Conservation (phyloP, 2,797 vertebrate genomes). For the Brachyalestes nurse region DNA sequence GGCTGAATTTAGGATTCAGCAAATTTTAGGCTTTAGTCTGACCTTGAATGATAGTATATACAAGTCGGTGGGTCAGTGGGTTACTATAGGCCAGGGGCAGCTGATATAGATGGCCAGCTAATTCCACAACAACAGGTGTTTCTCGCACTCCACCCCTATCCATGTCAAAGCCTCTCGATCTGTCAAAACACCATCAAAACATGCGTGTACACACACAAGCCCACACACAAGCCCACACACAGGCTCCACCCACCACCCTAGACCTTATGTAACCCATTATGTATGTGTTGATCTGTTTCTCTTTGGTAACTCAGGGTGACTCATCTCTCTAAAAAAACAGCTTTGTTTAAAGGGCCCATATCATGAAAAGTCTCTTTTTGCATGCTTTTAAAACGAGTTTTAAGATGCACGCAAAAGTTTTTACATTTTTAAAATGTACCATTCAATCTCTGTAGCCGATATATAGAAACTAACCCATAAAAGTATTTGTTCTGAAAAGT, state of each 20-base stretch:
- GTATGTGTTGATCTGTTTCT: background rate
- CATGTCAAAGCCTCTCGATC: background rate
- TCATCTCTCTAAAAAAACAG: background rate
- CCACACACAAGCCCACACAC: background rate
- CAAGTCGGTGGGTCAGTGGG: background rate
- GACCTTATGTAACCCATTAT: background rate
- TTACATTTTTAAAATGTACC: too few species aligned
- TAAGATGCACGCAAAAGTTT: too few species aligned
- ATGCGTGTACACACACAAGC: background rate
- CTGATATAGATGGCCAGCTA: background rate
- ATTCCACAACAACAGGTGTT: conserved; percentile 39
- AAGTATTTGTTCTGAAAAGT: too few species aligned
- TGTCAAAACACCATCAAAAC: background rate
- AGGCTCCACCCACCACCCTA: background rate
- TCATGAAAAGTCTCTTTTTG: too few species aligned
- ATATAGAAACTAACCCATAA: too few species aligned
- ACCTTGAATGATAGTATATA: background rate
- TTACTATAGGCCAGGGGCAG: conserved; percentile 28
- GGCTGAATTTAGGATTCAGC: too few species aligned
- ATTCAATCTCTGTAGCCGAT: too few species aligned
- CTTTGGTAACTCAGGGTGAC: background rate
- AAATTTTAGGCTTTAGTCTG: too few species aligned
- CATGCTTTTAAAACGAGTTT: too few species aligned
- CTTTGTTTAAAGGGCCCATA: background rate
- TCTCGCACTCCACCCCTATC: background rate